Evolutionary conservation across 2,888 invertebrate species (phyloP), one percentile per base, ranked within the genome.

Genomic region (Kuschelorhynchus macadamiae): DNA sequence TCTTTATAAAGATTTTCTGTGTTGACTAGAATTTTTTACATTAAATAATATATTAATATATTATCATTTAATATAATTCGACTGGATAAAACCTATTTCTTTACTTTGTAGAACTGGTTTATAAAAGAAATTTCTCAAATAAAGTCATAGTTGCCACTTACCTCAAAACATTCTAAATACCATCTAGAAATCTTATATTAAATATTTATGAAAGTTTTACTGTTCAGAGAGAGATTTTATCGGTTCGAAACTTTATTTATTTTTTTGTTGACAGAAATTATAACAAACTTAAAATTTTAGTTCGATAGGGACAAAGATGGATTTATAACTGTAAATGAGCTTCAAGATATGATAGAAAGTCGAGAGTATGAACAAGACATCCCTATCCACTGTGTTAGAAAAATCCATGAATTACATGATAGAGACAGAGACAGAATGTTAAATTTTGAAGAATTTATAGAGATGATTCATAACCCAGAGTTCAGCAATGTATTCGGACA

Each of bases 221-320:
- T n/a, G n/a, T n/a, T n/a, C n/a, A n/a, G n/a, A n/a, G n/a, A n/a
- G n/a, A n/a, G n/a, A n/a, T n/a, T n/a, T n/a, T n/a, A n/a, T n/a
- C n/a, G n/a, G n/a, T n/a, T n/a, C n/a, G n/a, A n/a, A n/a, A n/a
- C n/a, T n/a, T n/a, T n/a, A n/a, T n/a, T n/a, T n/a, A n/a, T n/a
- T n/a, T n/a, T n/a, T n/a, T n/a, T n/a, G n/a, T n/a, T n/a, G n/a
- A n/a, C n/a, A n/a, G n/a, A n/a, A n/a, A n/a, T n/a, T 5, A 25
- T 25, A 25, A 25, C 7, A 7, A 25, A 25, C 4, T 25, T 25
- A 25, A 25, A 25, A 12, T 85, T 85, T 11, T 83, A 91, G 89
- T 92, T 92, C 77, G 93, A 93, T 80, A 85, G 83, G 52, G 90
- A 93, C 79, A 85, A 86, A 70, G 92, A 93, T 84, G 92, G 92